Conservation (phyloP, 2,888 invertebrate genomes). For the Hoplodrina ambigua region DNA sequence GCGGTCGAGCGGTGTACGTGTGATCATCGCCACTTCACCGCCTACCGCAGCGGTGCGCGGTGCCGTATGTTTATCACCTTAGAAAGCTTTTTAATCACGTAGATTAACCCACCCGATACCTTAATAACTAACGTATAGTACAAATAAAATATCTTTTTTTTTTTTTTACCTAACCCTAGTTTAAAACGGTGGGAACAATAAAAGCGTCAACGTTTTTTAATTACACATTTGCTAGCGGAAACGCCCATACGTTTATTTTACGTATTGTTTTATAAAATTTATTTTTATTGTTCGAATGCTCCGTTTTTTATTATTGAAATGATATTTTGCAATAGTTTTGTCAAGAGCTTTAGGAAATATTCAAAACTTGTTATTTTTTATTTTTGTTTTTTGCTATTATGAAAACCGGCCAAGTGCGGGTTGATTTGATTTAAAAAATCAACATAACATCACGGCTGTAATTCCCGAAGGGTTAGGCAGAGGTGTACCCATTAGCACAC, state of each 20-base stretch:
- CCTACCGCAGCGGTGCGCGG: too few species aligned
- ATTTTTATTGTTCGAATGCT: conserved; percentile 8
- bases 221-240: conserved; percentile 47
- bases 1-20: too few species aligned
- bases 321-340: background rate
- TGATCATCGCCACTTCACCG: too few species aligned
- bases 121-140: too few species aligned
- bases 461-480: too few species aligned
- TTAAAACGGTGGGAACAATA: conserved; percentile 10
- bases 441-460: too few species aligned
- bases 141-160: background rate
- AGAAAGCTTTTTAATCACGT: too few species aligned
- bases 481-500: too few species aligned
- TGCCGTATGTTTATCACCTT: too few species aligned
- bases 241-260: conserved; percentile 29
- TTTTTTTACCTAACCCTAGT: background rate
- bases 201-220: conserved; percentile 43
- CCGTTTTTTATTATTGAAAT: conserved; percentile 7
- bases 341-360: background rate
- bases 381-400: background rate
- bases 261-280: conserved; percentile 21
- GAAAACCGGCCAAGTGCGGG: too few species aligned
- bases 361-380: background rate
- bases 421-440: too few species aligned
- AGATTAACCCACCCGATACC: too few species aligned